Evolutionary conservation across 1,140 invertebrate species (phyloP).

Genomic region (Frieseomelitta varia): DNA sequence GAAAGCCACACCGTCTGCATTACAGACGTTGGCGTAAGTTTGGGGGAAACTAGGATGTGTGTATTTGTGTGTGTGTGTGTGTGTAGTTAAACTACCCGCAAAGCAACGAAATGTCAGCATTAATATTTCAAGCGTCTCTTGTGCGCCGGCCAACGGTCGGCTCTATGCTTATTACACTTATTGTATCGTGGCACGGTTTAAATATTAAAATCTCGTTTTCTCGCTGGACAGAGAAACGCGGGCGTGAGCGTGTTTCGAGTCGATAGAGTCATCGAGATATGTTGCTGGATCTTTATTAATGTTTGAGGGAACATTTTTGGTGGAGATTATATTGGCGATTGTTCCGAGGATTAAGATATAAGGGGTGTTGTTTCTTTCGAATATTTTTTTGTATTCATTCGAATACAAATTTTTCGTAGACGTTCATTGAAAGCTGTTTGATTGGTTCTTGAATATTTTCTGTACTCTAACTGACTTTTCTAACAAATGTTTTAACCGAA

Average conservation of each 20-base stretch:
- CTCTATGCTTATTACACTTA: constrained; percentile 71
- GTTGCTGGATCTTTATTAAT: not conserved
- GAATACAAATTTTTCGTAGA: not conserved
- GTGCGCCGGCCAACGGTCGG: constrained; percentile 52
- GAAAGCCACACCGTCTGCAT: constrained; percentile 6
- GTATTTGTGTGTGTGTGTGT: no score
- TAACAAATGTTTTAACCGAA: no score
- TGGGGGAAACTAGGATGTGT: not conserved
- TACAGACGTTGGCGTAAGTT: not conserved
- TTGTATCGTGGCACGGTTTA: constrained; percentile 65
- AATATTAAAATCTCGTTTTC: constrained; percentile 73
- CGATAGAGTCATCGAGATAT: not conserved
- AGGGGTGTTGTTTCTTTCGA: no score
- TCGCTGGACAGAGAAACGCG: constrained; percentile 5
- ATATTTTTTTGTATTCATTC: no score
- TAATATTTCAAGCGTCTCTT: constrained; percentile 70
- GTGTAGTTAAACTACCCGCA: constrained; percentile 62
- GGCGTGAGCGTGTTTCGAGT: not conserved
- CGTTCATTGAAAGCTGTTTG: not conserved
- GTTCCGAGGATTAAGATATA: not conserved
- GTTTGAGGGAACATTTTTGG: not conserved
- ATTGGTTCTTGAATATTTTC: no score
- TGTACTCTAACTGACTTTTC: no score
- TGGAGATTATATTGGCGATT: not conserved
- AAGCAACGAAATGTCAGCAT: constrained; percentile 71